These are phyloP conservation scores for Ia io DNA, from an alignment of 2,113 vertebrate species.

Conservation along the genomic window DNA sequence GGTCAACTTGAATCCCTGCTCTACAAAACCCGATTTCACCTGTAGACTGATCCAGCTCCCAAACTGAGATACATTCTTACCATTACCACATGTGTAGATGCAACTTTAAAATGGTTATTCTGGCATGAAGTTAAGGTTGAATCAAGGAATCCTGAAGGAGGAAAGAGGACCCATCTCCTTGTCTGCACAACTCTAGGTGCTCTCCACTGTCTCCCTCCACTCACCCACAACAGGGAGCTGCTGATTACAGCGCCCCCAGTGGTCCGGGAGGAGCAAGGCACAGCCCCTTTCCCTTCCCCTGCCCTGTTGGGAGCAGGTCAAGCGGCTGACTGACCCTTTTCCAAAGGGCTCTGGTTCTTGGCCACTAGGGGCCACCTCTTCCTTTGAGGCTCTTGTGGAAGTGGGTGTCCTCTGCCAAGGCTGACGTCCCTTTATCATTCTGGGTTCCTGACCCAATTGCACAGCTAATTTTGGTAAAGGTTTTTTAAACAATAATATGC, in stretches of 20 bases:
- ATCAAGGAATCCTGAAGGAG: neutral
- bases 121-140: constrained; percentile 74
- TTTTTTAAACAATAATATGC: constrained; percentile 73
- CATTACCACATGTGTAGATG: constrained; percentile 25
- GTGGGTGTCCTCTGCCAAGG: neutral
- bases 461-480: constrained; percentile 74
- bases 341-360: neutral
- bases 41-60: neutral
- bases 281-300: rapidly evolving
- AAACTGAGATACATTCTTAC: constrained; percentile 6
- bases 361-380: neutral
- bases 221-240: neutral
- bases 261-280: neutral
- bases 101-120: constrained; percentile 65
- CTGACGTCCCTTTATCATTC: constrained; percentile 69
- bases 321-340: neutral
- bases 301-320: neutral
- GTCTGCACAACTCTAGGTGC: neutral
- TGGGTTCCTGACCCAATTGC: constrained; percentile 67
- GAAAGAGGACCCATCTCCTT: neutral
- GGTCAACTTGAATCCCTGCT: too few relatives aligned
- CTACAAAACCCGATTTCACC: neutral
- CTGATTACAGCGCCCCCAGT: neutral
- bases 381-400: neutral
- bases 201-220: rapidly evolving